Evolutionary conservation across 2,888 invertebrate genomes (phyloP).

Genomic region (Bhutanitis thaidina): DNA sequence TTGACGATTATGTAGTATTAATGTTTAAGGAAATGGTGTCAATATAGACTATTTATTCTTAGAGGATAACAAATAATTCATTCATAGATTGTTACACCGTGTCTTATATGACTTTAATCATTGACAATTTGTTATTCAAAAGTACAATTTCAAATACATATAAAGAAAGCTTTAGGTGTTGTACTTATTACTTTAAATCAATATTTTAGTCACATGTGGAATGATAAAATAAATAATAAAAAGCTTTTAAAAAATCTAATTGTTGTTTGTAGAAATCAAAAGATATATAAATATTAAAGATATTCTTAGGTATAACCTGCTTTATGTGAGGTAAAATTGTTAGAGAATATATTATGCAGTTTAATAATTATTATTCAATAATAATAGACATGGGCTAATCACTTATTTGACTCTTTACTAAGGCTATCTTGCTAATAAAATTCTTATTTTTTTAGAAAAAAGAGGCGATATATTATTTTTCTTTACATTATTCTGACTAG

Average conservation of each 20-base stretch:
- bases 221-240: not conserved
- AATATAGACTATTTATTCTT: conserved; percentile 45
- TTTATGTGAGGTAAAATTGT: too few relatives aligned
- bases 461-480: too few relatives aligned
- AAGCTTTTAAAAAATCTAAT: not conserved
- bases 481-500: too few relatives aligned
- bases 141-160: conserved; percentile 35
- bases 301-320: too few relatives aligned
- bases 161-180: conserved; percentile 30
- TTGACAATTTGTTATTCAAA: conserved; percentile 24
- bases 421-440: too few relatives aligned
- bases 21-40: conserved; percentile 58
- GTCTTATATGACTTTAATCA: conserved; percentile 21
- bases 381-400: too few relatives aligned
- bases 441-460: too few relatives aligned
- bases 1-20: conserved; percentile 52
- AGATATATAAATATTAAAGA: not conserved
- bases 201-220: not conserved
- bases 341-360: too few relatives aligned
- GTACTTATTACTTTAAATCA: conserved; percentile 26
- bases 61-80: conserved; percentile 50
- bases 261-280: conserved; percentile 9
- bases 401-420: too few relatives aligned
- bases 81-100: conserved; percentile 34
- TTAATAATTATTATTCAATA: too few relatives aligned